Evolutionary conservation across 2,113 vertebrate genomes (phyloP).

Genomic region (Syngnathoides biaculeatus): DNA sequence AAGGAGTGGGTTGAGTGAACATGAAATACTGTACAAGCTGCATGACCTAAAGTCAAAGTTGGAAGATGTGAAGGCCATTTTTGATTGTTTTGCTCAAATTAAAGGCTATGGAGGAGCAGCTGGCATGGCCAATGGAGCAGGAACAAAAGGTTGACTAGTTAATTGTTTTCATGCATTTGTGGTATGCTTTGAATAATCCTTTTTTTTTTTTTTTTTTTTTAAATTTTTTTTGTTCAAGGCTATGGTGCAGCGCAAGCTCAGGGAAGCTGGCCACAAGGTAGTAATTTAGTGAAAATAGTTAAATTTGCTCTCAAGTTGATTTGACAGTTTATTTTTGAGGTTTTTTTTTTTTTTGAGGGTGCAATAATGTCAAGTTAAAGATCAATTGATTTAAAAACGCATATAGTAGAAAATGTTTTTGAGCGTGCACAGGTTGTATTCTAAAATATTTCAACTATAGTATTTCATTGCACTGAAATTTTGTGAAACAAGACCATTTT

Average conservation of each 20-base stretch:
- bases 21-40: neutral
- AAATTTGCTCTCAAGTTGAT: too few relatives aligned
- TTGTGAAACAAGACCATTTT: neutral
- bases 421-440: too few relatives aligned
- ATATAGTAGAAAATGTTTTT: too few relatives aligned
- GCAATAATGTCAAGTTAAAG: neutral
- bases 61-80: neutral
- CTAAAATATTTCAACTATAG: neutral
- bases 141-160: conserved; percentile 30
- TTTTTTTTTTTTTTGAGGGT: too few relatives aligned
- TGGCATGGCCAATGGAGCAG: conserved; percentile 18
- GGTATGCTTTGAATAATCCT: neutral
- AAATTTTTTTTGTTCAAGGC: conserved; percentile 24
- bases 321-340: too few relatives aligned
- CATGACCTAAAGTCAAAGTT: neutral
- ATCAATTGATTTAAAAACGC: too few relatives aligned
- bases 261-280: conserved; percentile 37
- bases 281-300: neutral
- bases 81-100: neutral
- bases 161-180: neutral
- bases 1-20: conserved; percentile 44
- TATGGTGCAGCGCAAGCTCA: conserved; percentile 37
- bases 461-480: neutral
- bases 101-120: conserved; percentile 40
- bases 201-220: neutral